These are phyloP conservation scores for Campopleginae sp. DNA, from an alignment of 2,888 invertebrate species.

Conservation along the genomic window DNA sequence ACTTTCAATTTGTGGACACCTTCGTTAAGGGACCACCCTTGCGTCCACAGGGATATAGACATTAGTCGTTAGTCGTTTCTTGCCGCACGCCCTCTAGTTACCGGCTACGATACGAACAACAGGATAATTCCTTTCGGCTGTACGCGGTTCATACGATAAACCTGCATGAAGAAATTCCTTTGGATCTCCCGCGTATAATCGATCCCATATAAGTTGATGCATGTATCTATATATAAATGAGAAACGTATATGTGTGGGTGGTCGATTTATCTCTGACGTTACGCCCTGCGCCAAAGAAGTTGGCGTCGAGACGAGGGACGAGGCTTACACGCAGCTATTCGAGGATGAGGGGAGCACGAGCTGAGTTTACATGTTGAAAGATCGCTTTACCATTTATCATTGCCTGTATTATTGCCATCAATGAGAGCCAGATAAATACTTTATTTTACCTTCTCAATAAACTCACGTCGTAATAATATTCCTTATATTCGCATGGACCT, in stretches of 20 bases:
- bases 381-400: constrained; percentile 56
- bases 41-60: constrained; percentile 2
- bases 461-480: constrained; percentile 26
- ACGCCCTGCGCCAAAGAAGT: constrained; percentile 63
- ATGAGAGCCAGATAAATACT: constrained; percentile 29
- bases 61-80: constrained; percentile 34
- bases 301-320: constrained; percentile 37
- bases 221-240: background rate
- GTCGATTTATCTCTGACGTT: constrained; percentile 66
- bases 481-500: constrained; percentile 1
- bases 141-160: constrained; percentile 42
- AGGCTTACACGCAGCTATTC: constrained; percentile 19
- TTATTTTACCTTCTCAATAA: constrained; percentile 31
- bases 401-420: constrained; percentile 54
- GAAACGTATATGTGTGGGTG: constrained; percentile 58
- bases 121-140: constrained; percentile 62
- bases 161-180: constrained; percentile 3
- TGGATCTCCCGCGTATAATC: constrained; percentile 55
- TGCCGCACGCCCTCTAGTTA: constrained; percentile 43
- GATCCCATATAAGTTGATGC: constrained; percentile 42
- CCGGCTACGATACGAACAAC: constrained; percentile 37
- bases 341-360: constrained; percentile 5
- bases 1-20: constrained; percentile 7
- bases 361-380: constrained; percentile 43
- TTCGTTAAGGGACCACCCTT: constrained; percentile 19